Evolutionary conservation across 1,140 invertebrate species (phyloP).

Genomic region (Whitmania pigra): DNA sequence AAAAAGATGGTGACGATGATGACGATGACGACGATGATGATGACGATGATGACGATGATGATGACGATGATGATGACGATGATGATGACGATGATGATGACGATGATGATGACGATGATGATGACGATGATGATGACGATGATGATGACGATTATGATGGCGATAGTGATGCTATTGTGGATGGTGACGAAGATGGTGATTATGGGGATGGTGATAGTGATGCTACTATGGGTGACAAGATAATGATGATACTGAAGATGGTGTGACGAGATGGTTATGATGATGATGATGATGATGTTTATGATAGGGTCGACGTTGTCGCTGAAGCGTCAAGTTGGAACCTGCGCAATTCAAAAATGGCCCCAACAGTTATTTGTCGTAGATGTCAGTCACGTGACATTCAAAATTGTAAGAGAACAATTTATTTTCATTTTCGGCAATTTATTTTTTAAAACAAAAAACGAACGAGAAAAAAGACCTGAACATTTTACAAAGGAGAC

Average conservation of each 20-base stretch:
- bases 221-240: neutral
- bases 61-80: conserved; percentile 7
- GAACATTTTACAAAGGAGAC: neutral
- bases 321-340: neutral
- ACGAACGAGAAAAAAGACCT: neutral
- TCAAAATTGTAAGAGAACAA: neutral
- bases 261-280: too few species aligned
- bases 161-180: too few species aligned
- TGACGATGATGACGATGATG: neutral
- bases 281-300: neutral
- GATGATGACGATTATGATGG: neutral
- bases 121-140: conserved; percentile 11
- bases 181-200: neutral
- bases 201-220: neutral
- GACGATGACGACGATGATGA: conserved; percentile 1
- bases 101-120: conserved; percentile 8
- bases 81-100: neutral
- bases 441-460: neutral
- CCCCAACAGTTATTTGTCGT: neutral
- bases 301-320: too few species aligned
- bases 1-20: too few species aligned
- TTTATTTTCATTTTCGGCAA: too few species aligned
- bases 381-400: neutral
- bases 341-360: neutral
- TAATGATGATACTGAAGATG: neutral